Evolutionary conservation across 2,888 invertebrate species (phyloP).

Genomic region (Eustalomyia histrio): DNA sequence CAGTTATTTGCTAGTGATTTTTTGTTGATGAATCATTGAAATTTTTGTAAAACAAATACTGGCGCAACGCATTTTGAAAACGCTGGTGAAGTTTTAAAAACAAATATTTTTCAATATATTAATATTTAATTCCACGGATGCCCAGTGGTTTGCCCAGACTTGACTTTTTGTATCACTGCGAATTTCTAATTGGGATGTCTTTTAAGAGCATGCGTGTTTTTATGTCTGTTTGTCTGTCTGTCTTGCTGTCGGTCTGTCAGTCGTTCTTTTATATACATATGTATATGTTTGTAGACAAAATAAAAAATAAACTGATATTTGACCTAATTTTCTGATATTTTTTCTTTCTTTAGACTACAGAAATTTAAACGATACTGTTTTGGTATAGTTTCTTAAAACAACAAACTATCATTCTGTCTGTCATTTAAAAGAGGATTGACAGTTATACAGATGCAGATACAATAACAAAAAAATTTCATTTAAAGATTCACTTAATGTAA

Average conservation of each 20-base stretch:
- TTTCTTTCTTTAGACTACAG: slow-evolving; percentile 12
- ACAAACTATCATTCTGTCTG: slow-evolving; percentile 35
- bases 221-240: too few species aligned
- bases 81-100: too few species aligned
- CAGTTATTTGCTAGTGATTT: too few species aligned
- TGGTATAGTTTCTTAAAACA: slow-evolving; percentile 32
- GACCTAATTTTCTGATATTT: slow-evolving; percentile 42
- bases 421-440: slow-evolving; percentile 49
- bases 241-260: slow-evolving; percentile 8
- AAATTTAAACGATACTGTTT: slow-evolving; percentile 20
- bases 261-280: slow-evolving; percentile 16
- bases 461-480: not conserved
- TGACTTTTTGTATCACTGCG: too few species aligned
- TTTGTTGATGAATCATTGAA: too few species aligned
- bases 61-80: too few species aligned
- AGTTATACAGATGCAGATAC: slow-evolving; percentile 34
- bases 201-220: slow-evolving; percentile 30
- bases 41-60: too few species aligned
- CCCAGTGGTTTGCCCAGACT: too few species aligned
- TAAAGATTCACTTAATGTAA: slow-evolving; percentile 28
- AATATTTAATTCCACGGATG: too few species aligned
- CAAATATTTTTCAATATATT: too few species aligned
- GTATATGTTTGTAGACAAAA: slow-evolving; percentile 10
- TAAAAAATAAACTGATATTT: slow-evolving; percentile 47
- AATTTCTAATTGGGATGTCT: too few species aligned